Percentiles rank a stretch among this genome's conserved stretches.
These are phyloP conservation scores for Leptocoma aspasia DNA, from an alignment of 2,113 vertebrate genomes.

Conservation along the genomic window DNA sequence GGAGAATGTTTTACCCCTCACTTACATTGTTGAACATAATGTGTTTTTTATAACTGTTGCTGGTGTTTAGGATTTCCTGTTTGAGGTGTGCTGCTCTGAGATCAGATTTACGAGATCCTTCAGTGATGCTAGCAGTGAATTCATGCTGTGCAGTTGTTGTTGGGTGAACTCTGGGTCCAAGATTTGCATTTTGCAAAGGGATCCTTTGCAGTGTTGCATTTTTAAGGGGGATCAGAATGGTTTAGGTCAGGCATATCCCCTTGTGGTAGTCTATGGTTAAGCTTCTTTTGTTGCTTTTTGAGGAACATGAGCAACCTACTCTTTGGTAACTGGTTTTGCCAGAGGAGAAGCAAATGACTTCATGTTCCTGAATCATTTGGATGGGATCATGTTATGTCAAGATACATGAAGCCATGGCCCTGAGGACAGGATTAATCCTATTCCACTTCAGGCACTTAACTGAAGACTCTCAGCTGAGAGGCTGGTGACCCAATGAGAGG, in stretches of 20 bases:
- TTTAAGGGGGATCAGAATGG: neutral
- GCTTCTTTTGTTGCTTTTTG: neutral
- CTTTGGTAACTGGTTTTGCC: neutral
- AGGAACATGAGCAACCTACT: neutral
- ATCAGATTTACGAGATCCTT: neutral
- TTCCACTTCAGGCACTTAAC: neutral
- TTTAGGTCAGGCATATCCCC: neutral
- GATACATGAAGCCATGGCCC: neutral
- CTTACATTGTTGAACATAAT: neutral
- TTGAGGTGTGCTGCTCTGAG: conserved; percentile 16
- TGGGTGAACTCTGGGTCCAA: neutral
- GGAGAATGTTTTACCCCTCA: neutral
- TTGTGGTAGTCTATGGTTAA: neutral
- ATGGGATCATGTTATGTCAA: neutral
- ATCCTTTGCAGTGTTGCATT: neutral
- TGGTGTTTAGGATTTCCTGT: conserved; percentile 30
- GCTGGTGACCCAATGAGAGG: neutral
- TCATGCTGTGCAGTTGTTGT: neutral
- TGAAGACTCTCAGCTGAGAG: neutral
- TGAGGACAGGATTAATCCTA: neutral
- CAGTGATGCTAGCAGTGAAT: neutral
- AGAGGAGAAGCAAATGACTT: neutral
- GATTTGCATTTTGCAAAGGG: neutral
- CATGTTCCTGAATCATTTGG: neutral
- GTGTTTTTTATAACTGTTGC: neutral